A percentile compares a stretch with the other conserved stretches of the same genome.
Evolutionary conservation across 2,888 invertebrate genomes (phyloP).

Genomic region (Cerastoderma edule): DNA sequence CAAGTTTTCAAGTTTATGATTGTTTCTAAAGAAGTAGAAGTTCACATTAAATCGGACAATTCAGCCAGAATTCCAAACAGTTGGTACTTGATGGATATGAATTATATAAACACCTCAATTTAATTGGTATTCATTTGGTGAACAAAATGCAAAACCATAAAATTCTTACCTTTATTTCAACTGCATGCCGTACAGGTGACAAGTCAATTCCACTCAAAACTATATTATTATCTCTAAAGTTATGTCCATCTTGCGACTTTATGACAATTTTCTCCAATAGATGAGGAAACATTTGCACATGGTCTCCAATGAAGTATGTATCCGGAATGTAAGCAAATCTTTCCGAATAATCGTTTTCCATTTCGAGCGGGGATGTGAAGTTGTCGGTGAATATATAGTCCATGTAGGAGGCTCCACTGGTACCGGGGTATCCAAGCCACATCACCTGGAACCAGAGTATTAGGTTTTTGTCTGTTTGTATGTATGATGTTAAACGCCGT

Average conservation of each 20-base stretch:
- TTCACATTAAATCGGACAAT: too few species aligned
- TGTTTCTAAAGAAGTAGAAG: too few species aligned
- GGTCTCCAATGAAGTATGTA: slow-evolving; percentile 99
- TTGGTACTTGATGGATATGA: too few species aligned
- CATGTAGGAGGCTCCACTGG: slow-evolving; percentile 99
- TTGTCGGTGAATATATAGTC: slow-evolving; percentile 98
- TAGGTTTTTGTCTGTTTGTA: too few species aligned
- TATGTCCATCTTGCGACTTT: slow-evolving; percentile 58
- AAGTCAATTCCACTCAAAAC: slow-evolving; percentile 96
- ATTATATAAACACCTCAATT: too few species aligned
- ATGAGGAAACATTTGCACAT: slow-evolving; percentile 97
- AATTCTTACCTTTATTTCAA: slow-evolving; percentile 84
- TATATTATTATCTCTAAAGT: slow-evolving; percentile 89
- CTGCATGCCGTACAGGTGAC: slow-evolving; percentile 95
- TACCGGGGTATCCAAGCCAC: slow-evolving; percentile 99
- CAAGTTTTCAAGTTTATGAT: too few species aligned
- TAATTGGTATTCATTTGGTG: too few species aligned
- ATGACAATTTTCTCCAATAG: slow-evolving; percentile 71
- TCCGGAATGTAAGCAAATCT: slow-evolving; percentile 99
- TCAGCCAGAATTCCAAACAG: too few species aligned
- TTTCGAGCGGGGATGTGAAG: slow-evolving; percentile 94
- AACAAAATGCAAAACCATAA: too few species aligned
- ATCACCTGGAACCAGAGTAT: slow-evolving; percentile 86
- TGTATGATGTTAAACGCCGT: too few species aligned
- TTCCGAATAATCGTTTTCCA: slow-evolving; percentile 95